Conservation (phyloP, 2,888 invertebrate species). For the Cryptophagus acutangulus region DNA sequence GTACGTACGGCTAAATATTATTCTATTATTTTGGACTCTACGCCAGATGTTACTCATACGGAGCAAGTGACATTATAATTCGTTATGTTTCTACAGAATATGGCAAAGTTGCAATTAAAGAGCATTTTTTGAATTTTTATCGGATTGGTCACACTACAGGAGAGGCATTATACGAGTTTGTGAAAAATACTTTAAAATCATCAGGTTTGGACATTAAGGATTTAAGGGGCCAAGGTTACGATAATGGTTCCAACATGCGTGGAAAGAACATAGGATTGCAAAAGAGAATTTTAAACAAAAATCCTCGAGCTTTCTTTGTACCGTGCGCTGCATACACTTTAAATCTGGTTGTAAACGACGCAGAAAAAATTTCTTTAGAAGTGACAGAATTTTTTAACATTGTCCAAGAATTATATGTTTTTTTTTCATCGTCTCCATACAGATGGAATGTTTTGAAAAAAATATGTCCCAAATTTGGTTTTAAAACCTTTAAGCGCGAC, state of each 20-base stretch:
- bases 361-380: conserved; percentile 16
- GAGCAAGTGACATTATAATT: conserved; percentile 36
- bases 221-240: conserved; percentile 24
- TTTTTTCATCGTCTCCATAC: neutral
- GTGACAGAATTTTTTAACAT: conserved; percentile 17
- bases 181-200: conserved; percentile 11
- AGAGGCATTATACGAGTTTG: conserved; percentile 26
- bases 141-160: conserved; percentile 19
- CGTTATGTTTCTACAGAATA: conserved; percentile 19
- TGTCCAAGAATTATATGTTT: conserved; percentile 3
- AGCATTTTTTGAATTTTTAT: conserved; percentile 18
- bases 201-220: conserved; percentile 14
- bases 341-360: conserved; percentile 27
- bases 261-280: conserved; percentile 22
- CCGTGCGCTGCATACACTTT: conserved; percentile 26
- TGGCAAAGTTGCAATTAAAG: conserved; percentile 20
- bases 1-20: conserved; percentile 30
- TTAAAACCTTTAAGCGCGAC: conserved; percentile 23
- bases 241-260: conserved; percentile 26
- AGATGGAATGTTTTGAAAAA: neutral
- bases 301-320: conserved; percentile 25
- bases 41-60: conserved; percentile 32
- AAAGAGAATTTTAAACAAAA: conserved; percentile 18
- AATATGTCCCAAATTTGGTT: neutral
- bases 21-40: conserved; percentile 26